Evolutionary conservation across 2,888 invertebrate genomes (phyloP).

Genomic region (Reticulitermes lucifugus): DNA sequence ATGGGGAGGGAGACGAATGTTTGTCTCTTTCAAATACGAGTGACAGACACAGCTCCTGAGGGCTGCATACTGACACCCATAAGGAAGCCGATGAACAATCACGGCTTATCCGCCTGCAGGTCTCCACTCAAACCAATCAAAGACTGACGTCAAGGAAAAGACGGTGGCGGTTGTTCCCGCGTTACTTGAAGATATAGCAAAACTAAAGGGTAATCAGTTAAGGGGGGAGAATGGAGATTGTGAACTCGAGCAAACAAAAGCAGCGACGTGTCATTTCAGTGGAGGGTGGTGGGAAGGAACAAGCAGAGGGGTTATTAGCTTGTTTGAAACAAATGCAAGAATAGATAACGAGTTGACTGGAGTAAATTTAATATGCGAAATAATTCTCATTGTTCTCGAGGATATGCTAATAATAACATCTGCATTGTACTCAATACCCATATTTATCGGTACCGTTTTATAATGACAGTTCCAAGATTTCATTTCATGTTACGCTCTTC

Average conservation of each 20-base stretch:
- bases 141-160: background rate
- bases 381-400: slow-evolving; percentile 15
- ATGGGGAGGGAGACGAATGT: no score
- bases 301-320: slow-evolving; percentile 20
- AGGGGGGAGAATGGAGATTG: slow-evolving; percentile 7
- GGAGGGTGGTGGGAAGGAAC: background rate
- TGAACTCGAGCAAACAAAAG: slow-evolving; percentile 25
- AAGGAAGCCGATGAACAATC: no score
- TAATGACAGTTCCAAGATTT: no score
- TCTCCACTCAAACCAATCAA: slow-evolving; percentile 8
- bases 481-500: no score
- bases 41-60: no score
- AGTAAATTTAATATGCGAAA: slow-evolving; percentile 27
- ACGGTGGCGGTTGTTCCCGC: background rate
- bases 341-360: slow-evolving; percentile 29
- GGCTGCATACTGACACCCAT: no score
- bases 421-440: background rate
- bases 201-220: slow-evolving; percentile 19
- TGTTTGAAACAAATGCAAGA: slow-evolving; percentile 29
- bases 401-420: slow-evolving; percentile 11
- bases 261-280: slow-evolving; percentile 16
- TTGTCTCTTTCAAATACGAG: no score
- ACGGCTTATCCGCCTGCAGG: background rate
- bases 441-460: no score
- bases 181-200: background rate